Percentiles rank a stretch among this genome's conserved stretches.
These are phyloP conservation scores for Dipus sagitta DNA, from an alignment of 2,797 vertebrate species.

Conservation along the genomic window DNA sequence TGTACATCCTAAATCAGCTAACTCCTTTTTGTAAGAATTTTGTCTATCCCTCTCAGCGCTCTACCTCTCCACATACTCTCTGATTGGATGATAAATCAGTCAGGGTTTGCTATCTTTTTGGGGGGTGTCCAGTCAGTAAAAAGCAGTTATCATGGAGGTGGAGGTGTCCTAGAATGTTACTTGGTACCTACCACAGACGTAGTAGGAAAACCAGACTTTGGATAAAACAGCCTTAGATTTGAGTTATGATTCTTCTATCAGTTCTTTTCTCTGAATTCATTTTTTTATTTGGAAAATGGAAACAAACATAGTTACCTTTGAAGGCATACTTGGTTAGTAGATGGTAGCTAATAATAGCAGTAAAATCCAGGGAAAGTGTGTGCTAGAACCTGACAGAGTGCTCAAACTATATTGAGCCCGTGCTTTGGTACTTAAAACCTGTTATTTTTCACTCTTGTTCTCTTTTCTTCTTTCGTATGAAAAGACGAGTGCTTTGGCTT, in stretches of 20 bases:
- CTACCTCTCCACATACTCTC: background rate
- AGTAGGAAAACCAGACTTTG: background rate
- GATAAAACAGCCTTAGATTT: constrained; percentile 39
- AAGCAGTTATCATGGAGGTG: background rate
- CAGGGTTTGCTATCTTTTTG: constrained; percentile 5
- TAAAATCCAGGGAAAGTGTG: constrained; percentile 48
- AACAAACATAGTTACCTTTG: constrained; percentile 29
- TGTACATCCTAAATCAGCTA: background rate
- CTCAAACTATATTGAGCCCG: background rate
- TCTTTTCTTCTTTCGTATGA: constrained; percentile 59
- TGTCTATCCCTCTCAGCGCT: constrained; percentile 11
- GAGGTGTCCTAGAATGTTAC: background rate
- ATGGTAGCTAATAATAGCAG: background rate
- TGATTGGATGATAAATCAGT: constrained; percentile 28
- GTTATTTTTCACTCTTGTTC: background rate
- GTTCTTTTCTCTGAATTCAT: constrained; percentile 10
- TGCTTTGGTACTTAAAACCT: constrained; percentile 6
- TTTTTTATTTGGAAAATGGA: constrained; percentile 34
- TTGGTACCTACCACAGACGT: background rate
- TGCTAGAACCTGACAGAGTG: background rate
- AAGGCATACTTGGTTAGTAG: constrained; percentile 45
- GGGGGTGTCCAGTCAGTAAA: background rate
- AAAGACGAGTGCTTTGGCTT: constrained; percentile 25
- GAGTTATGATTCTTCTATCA: constrained; percentile 18
- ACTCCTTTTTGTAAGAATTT: constrained; percentile 46